Evolutionary conservation across 1,140 invertebrate genomes (phyloP).

Genomic region (Zaprionus lachaisei): DNA sequence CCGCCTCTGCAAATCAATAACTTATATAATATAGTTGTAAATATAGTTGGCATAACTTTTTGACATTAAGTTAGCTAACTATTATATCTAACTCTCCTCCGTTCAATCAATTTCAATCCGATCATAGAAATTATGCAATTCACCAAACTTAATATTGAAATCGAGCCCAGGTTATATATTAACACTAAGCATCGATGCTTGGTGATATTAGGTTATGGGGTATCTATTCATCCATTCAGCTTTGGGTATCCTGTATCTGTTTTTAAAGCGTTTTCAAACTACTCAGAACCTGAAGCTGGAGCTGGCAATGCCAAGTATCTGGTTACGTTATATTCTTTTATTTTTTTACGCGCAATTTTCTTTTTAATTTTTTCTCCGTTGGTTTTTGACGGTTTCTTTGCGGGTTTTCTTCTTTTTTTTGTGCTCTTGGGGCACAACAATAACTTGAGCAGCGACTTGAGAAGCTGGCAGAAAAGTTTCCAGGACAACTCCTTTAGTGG

Average conservation of each 20-base stretch:
- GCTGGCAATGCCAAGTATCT: conserved; percentile 66
- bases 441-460: conserved; percentile 77
- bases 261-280: conserved; percentile 15
- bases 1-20: too few species aligned
- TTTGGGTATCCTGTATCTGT: not conserved
- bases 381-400: conserved; percentile 46
- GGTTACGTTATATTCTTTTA: conserved; percentile 59
- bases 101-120: too few species aligned
- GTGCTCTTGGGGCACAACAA: conserved; percentile 53
- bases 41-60: too few species aligned
- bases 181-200: too few species aligned
- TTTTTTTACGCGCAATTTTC: conserved; percentile 59
- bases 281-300: conserved; percentile 6
- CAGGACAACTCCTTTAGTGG: conserved; percentile 82
- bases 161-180: too few species aligned
- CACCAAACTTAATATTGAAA: too few species aligned
- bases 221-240: not conserved
- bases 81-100: too few species aligned
- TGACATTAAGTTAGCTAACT: too few species aligned
- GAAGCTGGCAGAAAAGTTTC: conserved; percentile 80
- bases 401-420: conserved; percentile 36
- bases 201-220: not conserved
- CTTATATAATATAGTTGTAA: too few species aligned
- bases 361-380: conserved; percentile 44
- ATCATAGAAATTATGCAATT: too few species aligned